A percentile compares a stretch with the other conserved stretches of the same genome.
These are phyloP conservation scores for Muscicapa striata DNA, from an alignment of 2,797 vertebrate species.

Conservation along the genomic window DNA sequence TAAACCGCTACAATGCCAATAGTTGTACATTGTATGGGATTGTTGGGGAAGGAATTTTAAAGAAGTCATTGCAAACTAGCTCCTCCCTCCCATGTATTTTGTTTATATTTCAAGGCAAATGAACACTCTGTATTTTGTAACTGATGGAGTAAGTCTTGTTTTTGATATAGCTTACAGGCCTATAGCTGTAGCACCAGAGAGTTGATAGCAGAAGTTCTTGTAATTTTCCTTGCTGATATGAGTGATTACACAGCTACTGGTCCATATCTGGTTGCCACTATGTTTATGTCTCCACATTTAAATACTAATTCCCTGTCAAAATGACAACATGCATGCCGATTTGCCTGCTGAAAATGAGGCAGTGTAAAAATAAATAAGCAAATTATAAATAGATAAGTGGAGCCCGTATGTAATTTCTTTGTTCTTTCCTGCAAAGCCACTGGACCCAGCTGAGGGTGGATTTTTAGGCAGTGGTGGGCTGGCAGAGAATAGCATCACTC, in stretches of 20 bases:
- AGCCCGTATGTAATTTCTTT: neutral
- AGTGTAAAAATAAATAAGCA: slow-evolving; percentile 1
- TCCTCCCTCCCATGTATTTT: neutral
- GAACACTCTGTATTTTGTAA: neutral
- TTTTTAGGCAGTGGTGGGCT: neutral
- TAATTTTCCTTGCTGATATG: slow-evolving; percentile 1
- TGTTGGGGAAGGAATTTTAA: slow-evolving; percentile 16
- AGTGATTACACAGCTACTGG: neutral
- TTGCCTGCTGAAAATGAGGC: neutral
- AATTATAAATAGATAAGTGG: neutral
- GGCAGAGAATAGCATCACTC: neutral
- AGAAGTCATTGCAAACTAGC: slow-evolving; percentile 16
- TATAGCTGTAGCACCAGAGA: neutral
- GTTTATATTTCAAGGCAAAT: neutral
- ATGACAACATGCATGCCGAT: neutral
- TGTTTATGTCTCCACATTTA: neutral
- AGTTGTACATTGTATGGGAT: neutral
- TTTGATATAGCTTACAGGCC: neutral
- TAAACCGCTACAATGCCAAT: neutral
- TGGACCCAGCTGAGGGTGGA: neutral
- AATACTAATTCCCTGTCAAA: slow-evolving; percentile 23
- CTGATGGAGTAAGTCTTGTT: neutral
- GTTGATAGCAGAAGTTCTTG: neutral
- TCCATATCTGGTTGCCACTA: neutral
- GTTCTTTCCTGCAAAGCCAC: neutral